These are phyloP conservation scores for Hyppa rectilinea DNA, from an alignment of 2,888 invertebrate genomes.

Conservation along the genomic window DNA sequence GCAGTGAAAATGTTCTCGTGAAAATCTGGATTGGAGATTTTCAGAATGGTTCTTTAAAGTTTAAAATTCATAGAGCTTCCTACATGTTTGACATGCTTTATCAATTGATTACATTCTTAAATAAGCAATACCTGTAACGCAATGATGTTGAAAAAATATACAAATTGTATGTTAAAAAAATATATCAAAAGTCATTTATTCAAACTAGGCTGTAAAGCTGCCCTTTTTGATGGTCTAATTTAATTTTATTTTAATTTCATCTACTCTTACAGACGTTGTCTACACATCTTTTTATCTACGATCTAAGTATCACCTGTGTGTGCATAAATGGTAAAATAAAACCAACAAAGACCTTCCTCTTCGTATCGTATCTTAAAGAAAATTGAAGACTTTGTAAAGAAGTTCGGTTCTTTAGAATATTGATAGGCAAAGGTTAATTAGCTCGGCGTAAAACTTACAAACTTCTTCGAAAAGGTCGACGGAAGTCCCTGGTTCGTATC, in stretches of 20 bases:
- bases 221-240: too few species aligned
- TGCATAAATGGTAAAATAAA: too few species aligned
- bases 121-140: background rate
- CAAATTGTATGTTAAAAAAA: too few species aligned
- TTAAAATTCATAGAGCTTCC: background rate
- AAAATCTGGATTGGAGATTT: background rate
- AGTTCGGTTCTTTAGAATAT: background rate
- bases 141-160: background rate
- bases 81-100: background rate
- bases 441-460: conserved; percentile 24
- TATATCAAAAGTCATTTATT: too few species aligned
- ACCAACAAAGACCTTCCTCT: too few species aligned
- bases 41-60: background rate
- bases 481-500: background rate
- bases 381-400: background rate
- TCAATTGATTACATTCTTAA: conserved; percentile 22
- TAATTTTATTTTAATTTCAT: too few species aligned
- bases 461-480: conserved; percentile 20
- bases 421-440: conserved; percentile 22
- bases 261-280: too few species aligned
- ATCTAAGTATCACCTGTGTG: too few species aligned
- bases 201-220: too few species aligned
- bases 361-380: background rate
- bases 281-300: too few species aligned
- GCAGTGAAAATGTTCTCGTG: conserved; percentile 17